Evolutionary conservation across 2,113 vertebrate genomes (phyloP).

Genomic region (Nibea coibor): DNA sequence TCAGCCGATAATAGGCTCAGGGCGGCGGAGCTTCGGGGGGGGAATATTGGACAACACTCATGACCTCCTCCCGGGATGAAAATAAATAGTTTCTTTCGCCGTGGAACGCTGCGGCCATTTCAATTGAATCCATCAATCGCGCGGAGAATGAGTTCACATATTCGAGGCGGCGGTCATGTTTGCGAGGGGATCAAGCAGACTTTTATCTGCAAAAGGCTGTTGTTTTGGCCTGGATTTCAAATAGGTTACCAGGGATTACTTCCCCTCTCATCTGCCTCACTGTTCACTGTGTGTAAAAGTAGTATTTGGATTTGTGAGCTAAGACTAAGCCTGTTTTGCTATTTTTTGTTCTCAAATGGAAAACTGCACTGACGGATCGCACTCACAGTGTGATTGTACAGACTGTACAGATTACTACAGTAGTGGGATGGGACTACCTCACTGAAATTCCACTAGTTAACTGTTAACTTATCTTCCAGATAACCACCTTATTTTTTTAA

Average conservation of each 20-base stretch:
- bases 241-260: conserved; percentile 52
- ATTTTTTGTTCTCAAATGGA: conserved; percentile 15
- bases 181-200: conserved; percentile 45
- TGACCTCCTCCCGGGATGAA: conserved; percentile 10
- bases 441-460: too few relatives aligned
- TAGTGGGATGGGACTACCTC: too few relatives aligned
- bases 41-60: conserved; percentile 26
- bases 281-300: conserved; percentile 35
- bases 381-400: too few relatives aligned
- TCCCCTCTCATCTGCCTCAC: conserved; percentile 46
- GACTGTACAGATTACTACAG: too few relatives aligned
- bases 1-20: conserved; percentile 47
- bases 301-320: conserved; percentile 39
- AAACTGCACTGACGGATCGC: neutral
- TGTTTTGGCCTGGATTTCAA: conserved; percentile 62
- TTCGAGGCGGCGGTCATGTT: conserved; percentile 36
- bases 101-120: conserved; percentile 11
- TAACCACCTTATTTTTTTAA: too few relatives aligned
- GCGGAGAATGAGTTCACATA: conserved; percentile 4
- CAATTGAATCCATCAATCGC: conserved; percentile 29
- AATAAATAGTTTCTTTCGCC: conserved; percentile 17
- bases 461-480: too few relatives aligned
- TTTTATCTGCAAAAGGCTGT: conserved; percentile 56
- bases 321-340: conserved; percentile 32
- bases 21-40: neutral